Percentiles rank a stretch among this genome's conserved stretches.
phyloP scores from a whole-genome alignment of 2,888 invertebrate species.

The Gibbula magus region DNA sequence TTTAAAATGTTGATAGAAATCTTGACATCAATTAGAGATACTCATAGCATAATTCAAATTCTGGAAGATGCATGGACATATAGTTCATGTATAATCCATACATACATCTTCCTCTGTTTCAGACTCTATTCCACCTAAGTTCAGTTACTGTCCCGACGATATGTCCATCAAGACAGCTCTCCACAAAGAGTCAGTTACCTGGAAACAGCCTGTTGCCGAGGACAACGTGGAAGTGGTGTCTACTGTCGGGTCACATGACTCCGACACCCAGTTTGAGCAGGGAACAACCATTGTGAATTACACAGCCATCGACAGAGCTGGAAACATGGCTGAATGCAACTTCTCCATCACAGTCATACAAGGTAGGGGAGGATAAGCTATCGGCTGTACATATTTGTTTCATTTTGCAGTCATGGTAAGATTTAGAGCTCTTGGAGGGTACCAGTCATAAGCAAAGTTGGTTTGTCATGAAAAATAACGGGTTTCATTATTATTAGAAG shows the following conservation, averaged over 20 bases:
- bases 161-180: slow-evolving; percentile 51
- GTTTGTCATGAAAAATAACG: no score
- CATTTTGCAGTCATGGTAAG: no score
- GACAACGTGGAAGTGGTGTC: slow-evolving; percentile 59
- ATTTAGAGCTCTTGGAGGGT: no score
- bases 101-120: slow-evolving; percentile 16
- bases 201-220: slow-evolving; percentile 58
- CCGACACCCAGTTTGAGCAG: slow-evolving; percentile 50
- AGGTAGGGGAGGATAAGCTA: slow-evolving; percentile 41
- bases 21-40: no score
- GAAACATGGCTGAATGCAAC: slow-evolving; percentile 59
- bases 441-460: no score
- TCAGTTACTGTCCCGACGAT: slow-evolving; percentile 60
- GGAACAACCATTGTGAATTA: slow-evolving; percentile 57
- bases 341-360: slow-evolving; percentile 59
- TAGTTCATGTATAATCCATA: no score
- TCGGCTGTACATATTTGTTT: no score
- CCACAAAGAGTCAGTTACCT: slow-evolving; percentile 50
- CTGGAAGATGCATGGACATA: no score
- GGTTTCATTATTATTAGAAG: no score
- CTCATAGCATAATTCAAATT: not conserved
- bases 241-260: slow-evolving; percentile 48
- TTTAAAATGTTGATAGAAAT: no score
- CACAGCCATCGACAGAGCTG: slow-evolving; percentile 61
- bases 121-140: slow-evolving; percentile 61